A percentile compares a stretch with the other conserved stretches of the same genome.
Conservation (phyloP, 2,888 invertebrate species). For the Conops quadrifasciatus region DNA sequence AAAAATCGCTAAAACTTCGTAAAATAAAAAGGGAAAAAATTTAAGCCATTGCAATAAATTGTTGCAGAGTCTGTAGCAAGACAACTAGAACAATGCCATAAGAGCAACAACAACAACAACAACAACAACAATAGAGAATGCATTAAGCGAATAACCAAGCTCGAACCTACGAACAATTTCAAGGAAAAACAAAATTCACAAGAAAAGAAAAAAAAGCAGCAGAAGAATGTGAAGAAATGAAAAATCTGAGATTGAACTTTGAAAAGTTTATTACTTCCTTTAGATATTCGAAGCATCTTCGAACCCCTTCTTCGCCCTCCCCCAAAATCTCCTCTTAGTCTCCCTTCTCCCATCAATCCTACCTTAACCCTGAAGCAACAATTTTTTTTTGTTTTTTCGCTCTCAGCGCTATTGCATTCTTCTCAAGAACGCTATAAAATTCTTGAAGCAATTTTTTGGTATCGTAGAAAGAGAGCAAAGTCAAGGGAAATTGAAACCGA, state of each 20-base stretch:
- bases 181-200: no score
- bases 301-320: no score
- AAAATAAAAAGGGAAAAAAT: neutral
- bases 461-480: neutral
- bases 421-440: constrained; percentile 22
- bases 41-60: neutral
- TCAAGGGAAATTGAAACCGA: no score
- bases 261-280: constrained; percentile 24
- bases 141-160: neutral
- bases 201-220: neutral
- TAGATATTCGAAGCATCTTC: neutral
- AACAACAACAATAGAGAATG: neutral
- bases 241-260: constrained; percentile 30
- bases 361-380: neutral
- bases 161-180: no score
- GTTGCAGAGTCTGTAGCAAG: neutral
- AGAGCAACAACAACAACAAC: neutral
- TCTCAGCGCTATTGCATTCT: neutral
- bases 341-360: neutral
- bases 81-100: neutral
- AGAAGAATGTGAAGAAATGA: constrained; percentile 15
- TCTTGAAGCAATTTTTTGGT: constrained; percentile 3
- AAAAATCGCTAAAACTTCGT: constrained; percentile 13
- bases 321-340: neutral
- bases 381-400: constrained; percentile 10